A percentile compares a stretch with the other conserved stretches of the same genome.
Evolutionary conservation across 2,113 vertebrate genomes (phyloP).

Genomic region (Apodemus speciosus): DNA sequence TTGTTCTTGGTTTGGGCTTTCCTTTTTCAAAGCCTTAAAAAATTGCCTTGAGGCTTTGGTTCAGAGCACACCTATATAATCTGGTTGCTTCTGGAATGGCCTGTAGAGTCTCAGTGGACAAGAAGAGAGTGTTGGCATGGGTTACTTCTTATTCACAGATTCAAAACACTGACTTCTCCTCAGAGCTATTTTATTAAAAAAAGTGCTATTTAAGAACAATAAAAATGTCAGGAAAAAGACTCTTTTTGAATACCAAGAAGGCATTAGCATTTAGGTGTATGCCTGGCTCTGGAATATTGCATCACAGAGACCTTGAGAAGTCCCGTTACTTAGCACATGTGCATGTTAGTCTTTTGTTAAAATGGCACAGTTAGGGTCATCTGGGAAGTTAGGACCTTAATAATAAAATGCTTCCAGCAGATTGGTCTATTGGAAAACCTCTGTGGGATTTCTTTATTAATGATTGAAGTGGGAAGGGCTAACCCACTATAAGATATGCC

Average conservation of each 20-base stretch:
- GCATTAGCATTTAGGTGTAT: constrained; percentile 63
- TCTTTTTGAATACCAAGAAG: constrained; percentile 69
- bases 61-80: constrained; percentile 28
- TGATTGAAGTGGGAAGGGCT: background rate
- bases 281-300: constrained; percentile 68
- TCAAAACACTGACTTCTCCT: constrained; percentile 35
- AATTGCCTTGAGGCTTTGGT: constrained; percentile 2
- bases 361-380: background rate
- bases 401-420: background rate
- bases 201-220: constrained; percentile 44
- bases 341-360: background rate
- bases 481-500: background rate
- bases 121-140: background rate
- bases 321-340: constrained; percentile 12
- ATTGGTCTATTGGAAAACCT: background rate
- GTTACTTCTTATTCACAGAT: constrained; percentile 20
- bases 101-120: background rate
- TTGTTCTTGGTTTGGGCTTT: background rate
- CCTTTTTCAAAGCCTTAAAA: constrained; percentile 34
- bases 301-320: constrained; percentile 73
- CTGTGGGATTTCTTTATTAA: background rate
- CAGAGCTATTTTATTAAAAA: constrained; percentile 12
- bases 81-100: background rate
- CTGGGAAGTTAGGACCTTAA: background rate
- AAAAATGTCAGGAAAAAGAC: constrained; percentile 29